These are phyloP conservation scores for Hippocampus kuda DNA, from an alignment of 2,797 vertebrate genomes.

Conservation along the genomic window DNA sequence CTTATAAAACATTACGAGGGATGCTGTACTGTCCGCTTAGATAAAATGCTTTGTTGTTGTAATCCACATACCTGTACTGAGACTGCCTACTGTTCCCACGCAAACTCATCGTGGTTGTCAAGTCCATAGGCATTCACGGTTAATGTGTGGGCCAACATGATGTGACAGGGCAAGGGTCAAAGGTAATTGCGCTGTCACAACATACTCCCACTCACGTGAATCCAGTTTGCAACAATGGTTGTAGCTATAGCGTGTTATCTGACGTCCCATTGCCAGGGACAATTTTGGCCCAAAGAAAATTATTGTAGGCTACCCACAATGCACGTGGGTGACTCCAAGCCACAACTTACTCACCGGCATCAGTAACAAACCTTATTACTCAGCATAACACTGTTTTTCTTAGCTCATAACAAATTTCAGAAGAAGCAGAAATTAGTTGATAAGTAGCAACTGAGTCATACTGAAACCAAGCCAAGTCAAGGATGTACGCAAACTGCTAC, in stretches of 20 bases:
- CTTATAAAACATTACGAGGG: background rate
- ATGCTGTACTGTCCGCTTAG: background rate
- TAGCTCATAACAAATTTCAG: background rate
- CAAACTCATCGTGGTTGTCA: slow-evolving; percentile 55
- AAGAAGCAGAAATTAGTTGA: background rate
- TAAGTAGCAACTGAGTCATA: background rate
- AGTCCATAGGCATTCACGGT: slow-evolving; percentile 26
- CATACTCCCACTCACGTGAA: slow-evolving; percentile 41
- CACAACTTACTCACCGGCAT: background rate
- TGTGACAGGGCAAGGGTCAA: slow-evolving; percentile 62
- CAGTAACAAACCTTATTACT: background rate
- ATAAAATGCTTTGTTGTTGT: background rate
- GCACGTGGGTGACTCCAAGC: slow-evolving; percentile 1
- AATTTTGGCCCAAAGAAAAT: slow-evolving; percentile 1
- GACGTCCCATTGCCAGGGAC: slow-evolving; percentile 13
- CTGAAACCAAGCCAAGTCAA: background rate
- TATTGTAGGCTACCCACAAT: slow-evolving; percentile 8
- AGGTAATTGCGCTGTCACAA: slow-evolving; percentile 63
- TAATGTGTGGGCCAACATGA: slow-evolving; percentile 37
- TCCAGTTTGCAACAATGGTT: slow-evolving; percentile 28
- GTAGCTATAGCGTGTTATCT: slow-evolving; percentile 17
- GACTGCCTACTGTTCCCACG: slow-evolving; percentile 43
- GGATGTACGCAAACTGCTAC: background rate
- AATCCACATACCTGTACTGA: slow-evolving; percentile 9
- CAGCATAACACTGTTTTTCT: background rate